These are phyloP conservation scores for Atta cephalotes DNA, from an alignment of 1,140 invertebrate species.

Conservation along the genomic window DNA sequence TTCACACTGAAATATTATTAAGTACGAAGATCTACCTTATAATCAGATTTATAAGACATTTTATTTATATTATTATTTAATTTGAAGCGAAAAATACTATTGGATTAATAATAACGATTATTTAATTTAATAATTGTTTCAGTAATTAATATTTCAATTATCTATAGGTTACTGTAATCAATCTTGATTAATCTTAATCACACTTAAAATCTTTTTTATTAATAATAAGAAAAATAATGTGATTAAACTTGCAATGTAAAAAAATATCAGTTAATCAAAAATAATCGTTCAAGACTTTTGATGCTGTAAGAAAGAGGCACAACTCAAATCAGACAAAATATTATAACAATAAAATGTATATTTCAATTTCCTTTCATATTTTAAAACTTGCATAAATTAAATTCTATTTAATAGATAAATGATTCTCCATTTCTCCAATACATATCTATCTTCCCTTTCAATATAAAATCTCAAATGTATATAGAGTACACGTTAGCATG, in stretches of 20 bases:
- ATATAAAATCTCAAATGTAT: constrained; percentile 2
- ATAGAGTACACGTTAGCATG: neutral
- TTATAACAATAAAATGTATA: neutral
- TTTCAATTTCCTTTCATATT: neutral
- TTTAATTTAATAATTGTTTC: constrained; percentile 15
- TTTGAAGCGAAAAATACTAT: neutral
- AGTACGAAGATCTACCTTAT: no score
- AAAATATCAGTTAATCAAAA: neutral
- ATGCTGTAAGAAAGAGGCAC: no score
- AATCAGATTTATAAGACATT: no score
- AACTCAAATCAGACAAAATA: neutral
- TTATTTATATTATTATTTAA: neutral
- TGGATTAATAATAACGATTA: neutral
- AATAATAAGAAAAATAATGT: neutral
- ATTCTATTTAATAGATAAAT: neutral
- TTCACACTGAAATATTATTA: no score
- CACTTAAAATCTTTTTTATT: neutral
- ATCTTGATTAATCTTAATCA: neutral
- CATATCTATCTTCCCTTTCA: neutral
- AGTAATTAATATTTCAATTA: neutral
- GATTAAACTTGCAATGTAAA: neutral
- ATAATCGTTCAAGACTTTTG: neutral
- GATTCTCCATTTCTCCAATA: neutral
- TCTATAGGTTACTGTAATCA: neutral
- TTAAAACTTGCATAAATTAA: neutral